Percentiles rank a stretch among this genome's conserved stretches.
Conservation (phyloP, 2,113 vertebrate genomes). For the Sciurus niger region DNA sequence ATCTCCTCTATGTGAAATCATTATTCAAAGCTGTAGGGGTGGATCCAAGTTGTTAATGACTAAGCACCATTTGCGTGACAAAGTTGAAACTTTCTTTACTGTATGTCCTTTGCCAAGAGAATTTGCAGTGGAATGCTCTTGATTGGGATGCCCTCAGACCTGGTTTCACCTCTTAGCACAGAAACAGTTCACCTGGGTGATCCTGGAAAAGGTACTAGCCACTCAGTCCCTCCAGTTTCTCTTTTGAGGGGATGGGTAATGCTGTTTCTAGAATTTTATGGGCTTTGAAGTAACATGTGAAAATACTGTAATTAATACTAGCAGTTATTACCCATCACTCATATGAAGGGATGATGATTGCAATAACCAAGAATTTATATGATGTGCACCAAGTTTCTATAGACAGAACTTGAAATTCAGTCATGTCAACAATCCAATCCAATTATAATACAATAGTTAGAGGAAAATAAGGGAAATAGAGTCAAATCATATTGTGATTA, state of each 20-base stretch:
- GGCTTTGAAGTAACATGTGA: background rate
- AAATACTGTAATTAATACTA: background rate
- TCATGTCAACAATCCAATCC: background rate
- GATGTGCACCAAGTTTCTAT: background rate
- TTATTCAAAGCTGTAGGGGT: conserved; percentile 72
- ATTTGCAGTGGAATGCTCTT: background rate
- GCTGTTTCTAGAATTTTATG: background rate
- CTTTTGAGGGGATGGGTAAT: background rate
- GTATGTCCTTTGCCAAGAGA: conserved; percentile 11
- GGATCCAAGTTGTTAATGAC: conserved; percentile 70
- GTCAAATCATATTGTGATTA: background rate
- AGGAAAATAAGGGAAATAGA: background rate
- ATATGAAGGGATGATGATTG: background rate
- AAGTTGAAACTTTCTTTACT: conserved; percentile 54
- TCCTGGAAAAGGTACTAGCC: background rate
- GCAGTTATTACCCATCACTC: background rate
- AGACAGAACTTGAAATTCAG: conserved; percentile 3
- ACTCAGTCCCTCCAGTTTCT: background rate
- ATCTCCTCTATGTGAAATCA: conserved; percentile 70
- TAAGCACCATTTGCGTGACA: conserved; percentile 51
- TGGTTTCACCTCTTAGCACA: background rate
- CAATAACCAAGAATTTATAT: conserved; percentile 35
- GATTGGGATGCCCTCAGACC: background rate
- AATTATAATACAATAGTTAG: background rate
- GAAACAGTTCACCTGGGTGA: background rate